Evolutionary conservation across 2,888 invertebrate species (phyloP).

Genomic region (Caenorhabditis angaria): DNA sequence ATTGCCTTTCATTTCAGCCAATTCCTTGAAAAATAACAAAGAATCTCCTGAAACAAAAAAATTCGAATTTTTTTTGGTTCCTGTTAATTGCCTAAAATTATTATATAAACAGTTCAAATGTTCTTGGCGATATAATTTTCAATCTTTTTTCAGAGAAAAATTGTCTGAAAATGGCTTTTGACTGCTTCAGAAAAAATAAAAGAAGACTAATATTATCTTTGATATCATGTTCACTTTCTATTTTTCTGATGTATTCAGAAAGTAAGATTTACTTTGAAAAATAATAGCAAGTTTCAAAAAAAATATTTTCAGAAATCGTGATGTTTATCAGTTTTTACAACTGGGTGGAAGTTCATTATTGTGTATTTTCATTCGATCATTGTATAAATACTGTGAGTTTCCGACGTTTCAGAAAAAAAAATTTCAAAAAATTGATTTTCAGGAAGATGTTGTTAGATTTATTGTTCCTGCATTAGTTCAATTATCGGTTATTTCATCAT

Average conservation of each 20-base stretch:
- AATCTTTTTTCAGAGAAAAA: too few species aligned
- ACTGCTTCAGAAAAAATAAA: background rate
- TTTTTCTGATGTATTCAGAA: background rate
- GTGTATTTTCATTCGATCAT: background rate
- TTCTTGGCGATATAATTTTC: too few species aligned
- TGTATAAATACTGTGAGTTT: background rate
- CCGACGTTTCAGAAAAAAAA: background rate
- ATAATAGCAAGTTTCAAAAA: background rate
- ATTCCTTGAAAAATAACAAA: background rate
- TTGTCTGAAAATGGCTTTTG: too few species aligned
- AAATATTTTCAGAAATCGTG: background rate
- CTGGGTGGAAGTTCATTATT: background rate
- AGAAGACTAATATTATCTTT: background rate
- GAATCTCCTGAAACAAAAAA: background rate
- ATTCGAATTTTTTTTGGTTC: too few species aligned
- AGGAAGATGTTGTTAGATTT: background rate
- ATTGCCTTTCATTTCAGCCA: background rate
- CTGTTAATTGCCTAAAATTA: background rate
- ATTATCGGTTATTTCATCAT: background rate
- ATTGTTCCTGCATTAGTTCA: background rate
- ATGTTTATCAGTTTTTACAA: background rate
- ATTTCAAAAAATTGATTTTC: background rate
- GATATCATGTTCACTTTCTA: background rate
- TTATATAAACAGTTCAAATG: background rate
- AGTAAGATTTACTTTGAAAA: background rate